Evolutionary conservation across 2,797 vertebrate species (phyloP), one percentile per base, ranked within the genome.

Genomic region (Phyllotis vaccarum): DNA sequence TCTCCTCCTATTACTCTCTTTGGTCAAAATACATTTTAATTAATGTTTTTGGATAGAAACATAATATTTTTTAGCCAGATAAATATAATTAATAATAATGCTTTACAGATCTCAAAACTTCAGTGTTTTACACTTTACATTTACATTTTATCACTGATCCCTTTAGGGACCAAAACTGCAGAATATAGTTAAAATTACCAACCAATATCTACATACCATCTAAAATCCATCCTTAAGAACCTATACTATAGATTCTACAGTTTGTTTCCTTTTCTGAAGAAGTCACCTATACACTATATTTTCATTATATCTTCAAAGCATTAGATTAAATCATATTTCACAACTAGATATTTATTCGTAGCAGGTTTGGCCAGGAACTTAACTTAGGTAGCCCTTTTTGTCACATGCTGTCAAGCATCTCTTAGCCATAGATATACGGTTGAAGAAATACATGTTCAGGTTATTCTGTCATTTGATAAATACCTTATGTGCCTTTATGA

Each of bases 1-100:
- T 78, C 8, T 81, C 78, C 16, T 92, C 46, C 40, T 96, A 81
- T 5, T 78, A 10, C 21, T 74, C 62, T 82, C 68, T 34, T 43
- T 52, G 80, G 75, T 37, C 46, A 91, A 90, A 86, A 0, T 49
- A 66, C 34, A 66, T 29, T 85, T 80, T 80, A 91, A 76, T 37
- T 87, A 70, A 43, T 79, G 29, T 24, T 22, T 46, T 75, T 85
- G 66, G 29, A 76, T 46, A 78, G 11, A 49, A 90, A 27, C 5
- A 75, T 81, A 52, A 52, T 29, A 54, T 76, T 83, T 68, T 66
- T 76, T 2, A 85, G 6, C 24, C 46, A 8, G 21, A 8, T 12
- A 2, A 76, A 62, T 62, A 43, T 70, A 91, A 62, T 46, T 79
- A 62, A 43, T 40, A 89, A n/a, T 78, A 62, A 90, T 78, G 40